These are phyloP conservation scores for Polymixis flavicincta DNA, from an alignment of 2,888 invertebrate species.

Conservation along the genomic window DNA sequence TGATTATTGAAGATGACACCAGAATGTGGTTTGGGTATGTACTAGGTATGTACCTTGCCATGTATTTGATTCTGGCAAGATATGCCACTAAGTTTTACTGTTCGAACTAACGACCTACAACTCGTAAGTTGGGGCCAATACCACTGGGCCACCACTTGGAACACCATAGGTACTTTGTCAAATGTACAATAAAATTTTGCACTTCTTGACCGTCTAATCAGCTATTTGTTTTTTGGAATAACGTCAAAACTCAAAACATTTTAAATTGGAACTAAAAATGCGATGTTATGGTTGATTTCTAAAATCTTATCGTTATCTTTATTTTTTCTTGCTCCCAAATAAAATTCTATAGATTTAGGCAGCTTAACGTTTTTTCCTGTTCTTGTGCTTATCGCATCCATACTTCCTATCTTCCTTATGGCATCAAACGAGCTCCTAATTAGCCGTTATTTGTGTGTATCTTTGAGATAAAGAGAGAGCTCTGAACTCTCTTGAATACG, in stretches of 20 bases:
- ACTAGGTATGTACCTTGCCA: neutral
- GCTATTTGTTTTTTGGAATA: neutral
- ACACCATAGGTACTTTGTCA: too few species aligned
- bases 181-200: neutral
- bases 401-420: neutral
- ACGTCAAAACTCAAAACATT: neutral
- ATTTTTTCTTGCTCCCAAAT: neutral
- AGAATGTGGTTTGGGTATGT: constrained; percentile 7
- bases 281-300: neutral
- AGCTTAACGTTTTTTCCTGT: constrained; percentile 19
- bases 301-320: neutral
- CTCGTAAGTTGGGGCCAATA: too few species aligned
- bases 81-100: too few species aligned
- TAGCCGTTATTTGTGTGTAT: constrained; percentile 31
- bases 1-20: constrained; percentile 11
- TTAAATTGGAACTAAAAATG: neutral
- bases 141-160: too few species aligned
- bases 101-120: too few species aligned
- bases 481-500: constrained; percentile 12
- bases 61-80: neutral
- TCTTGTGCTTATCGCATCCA: constrained; percentile 14
- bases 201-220: neutral
- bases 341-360: constrained; percentile 9
- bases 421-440: constrained; percentile 23
- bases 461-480: constrained; percentile 24